Base-by-base conservation (phyloP, 2,113 vertebrate species). In the Chauna torquata region DNA sequence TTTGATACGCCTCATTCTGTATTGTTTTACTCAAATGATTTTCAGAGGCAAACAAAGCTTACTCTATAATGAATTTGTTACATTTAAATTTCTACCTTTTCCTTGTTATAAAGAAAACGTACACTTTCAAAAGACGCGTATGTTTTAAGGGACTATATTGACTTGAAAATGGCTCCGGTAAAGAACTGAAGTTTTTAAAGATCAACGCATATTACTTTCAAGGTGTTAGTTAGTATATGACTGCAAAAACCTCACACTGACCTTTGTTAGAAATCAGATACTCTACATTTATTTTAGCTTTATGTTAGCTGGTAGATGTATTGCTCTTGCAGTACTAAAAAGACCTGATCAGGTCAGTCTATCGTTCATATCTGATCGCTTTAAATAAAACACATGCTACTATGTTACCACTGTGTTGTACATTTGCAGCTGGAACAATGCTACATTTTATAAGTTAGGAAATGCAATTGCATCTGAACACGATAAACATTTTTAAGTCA, bases 241-340 rank as follows among this genome's bases (percentile, higher is more conserved):
- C n/a, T n/a, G n/a, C n/a, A n/a, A n/a, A 97, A 94, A 54, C 79
- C 66, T 96, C 92, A 97, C 96, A 97, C 96, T 96, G 86, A 93
- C 88, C 72, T 96, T 90, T 78, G 76, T 95, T 58, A 96, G 86
- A 96, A 97, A 91, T 79, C 83, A 92, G 86, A 82, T 70, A 88
- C 36, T 91, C 90, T 92, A 68, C 4, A 25, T 54, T 81, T 80
- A 11, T 1, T 5, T 77, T 61, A 80, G 54, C 82, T 49, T 14
- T 45, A 16, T 16, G 23, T 27, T 19, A 76, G 68, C 82, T 80
- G 90, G 84, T 84, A 96, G 96, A 81, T 38, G 50, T 90, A 95
- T 90, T 94, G 92, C 93, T 97, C 89, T 34, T 1, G 1, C 91
- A 64, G 93, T 89, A 87, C 68, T 64, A 77, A 95, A 61, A 86